Conservation (phyloP, 2,113 vertebrate species). For the Seriola quinqueradiata region DNA sequence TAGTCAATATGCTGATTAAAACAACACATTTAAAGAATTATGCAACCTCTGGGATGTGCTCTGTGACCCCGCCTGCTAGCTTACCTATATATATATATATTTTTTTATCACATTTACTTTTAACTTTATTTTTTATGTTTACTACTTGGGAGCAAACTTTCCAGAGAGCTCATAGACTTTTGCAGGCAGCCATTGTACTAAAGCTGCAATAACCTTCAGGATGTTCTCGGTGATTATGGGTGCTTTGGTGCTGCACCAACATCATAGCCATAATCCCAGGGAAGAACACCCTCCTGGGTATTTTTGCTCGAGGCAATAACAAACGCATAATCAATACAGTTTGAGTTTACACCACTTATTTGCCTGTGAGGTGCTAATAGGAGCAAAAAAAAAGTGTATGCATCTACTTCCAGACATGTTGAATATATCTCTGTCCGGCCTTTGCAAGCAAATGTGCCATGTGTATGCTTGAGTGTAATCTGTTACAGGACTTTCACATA, state of each 20-base stretch:
- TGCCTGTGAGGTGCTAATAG: conserved; percentile 39
- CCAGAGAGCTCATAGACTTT: neutral
- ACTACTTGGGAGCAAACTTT: conserved; percentile 33
- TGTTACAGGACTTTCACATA: neutral
- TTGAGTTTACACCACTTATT: conserved; percentile 36
- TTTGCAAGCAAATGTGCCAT: neutral
- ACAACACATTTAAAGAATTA: neutral
- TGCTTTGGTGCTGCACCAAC: conserved; percentile 53
- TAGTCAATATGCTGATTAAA: neutral
- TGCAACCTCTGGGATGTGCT: neutral
- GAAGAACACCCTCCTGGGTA: conserved; percentile 57
- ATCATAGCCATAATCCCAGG: conserved; percentile 51
- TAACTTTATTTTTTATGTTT: conserved; percentile 21
- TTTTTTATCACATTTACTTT: conserved; percentile 12
- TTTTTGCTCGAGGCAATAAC: conserved; percentile 60
- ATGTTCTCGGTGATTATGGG: conserved; percentile 50
- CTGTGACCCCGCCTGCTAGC: neutral
- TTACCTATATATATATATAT: neutral
- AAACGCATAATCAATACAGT: conserved; percentile 61
- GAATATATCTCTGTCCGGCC: neutral
- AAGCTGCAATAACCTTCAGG: conserved; percentile 57
- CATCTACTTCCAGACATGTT: conserved; percentile 30
- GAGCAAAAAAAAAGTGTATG: neutral
- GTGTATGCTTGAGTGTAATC: conserved; percentile 4
- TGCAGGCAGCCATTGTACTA: conserved; percentile 40